These are phyloP conservation scores for Monodelphis domestica DNA, from an alignment of 2,797 vertebrate species.

Conservation along the genomic window DNA sequence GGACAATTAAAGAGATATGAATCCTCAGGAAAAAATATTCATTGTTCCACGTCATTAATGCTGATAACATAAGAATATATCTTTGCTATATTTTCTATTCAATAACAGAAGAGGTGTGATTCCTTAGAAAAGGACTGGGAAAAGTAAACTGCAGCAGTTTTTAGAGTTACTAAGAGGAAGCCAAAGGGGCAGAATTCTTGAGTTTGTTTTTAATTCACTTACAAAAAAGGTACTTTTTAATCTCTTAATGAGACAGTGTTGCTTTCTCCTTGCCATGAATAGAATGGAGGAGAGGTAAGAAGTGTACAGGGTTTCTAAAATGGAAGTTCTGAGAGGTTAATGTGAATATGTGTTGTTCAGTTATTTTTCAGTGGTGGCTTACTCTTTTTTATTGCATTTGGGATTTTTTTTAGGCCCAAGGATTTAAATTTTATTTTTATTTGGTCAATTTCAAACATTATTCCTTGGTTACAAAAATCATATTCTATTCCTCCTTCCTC, in stretches of 20 bases:
- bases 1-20: neutral
- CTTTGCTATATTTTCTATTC: neutral
- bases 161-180: neutral
- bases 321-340: neutral
- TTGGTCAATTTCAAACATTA: no score
- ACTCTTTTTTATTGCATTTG: neutral
- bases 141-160: neutral
- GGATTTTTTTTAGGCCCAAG: neutral
- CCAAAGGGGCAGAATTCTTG: neutral
- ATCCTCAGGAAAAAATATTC: neutral
- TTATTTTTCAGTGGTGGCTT: neutral
- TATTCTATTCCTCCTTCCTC: no score
- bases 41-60: neutral
- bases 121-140: neutral
- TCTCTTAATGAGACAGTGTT: neutral
- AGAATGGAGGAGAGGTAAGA: neutral
- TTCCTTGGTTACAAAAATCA: no score
- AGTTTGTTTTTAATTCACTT: neutral
- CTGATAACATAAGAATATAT: neutral
- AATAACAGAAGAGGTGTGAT: neutral
- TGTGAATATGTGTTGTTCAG: neutral
- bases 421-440: no score
- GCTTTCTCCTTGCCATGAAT: neutral
- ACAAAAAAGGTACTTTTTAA: neutral
- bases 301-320: neutral